Base-by-base conservation (phyloP, 2,797 vertebrate species). In the Hybognathus amarus region DNA sequence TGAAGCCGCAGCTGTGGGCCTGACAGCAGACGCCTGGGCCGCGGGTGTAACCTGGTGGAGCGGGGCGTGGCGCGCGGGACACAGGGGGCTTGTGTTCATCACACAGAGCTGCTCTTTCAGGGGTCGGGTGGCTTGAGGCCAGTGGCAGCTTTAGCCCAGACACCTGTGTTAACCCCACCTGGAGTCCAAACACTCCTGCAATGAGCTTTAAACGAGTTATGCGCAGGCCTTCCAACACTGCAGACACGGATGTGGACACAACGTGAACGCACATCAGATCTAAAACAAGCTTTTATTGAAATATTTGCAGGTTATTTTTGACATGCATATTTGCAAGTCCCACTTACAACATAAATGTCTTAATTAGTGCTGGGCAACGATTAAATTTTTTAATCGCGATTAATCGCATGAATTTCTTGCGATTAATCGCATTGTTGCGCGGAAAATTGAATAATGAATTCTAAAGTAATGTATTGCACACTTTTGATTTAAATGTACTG, bases 71-170 rank as follows among this genome's bases (percentile, higher is more conserved):
- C 63, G 59, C 66, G 83, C 50, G 56, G 81, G 71, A 84, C 82
- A 90, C 45, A 45, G 33, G 69, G 52, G 82, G 67, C 70, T 83
- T 81, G 87, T 83, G 75, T 83, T 77, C 5, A 36, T 73, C 70
- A 40, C 78, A 91, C 88, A 91, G 87, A 90, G 89, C 79, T 33
- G 45, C 67, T 85, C 87, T 87, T 89, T 90, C 87, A 90, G 78
- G 84, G 84, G 86, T 70, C 1, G 63, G 18, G 45, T 86, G 88
- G 85, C 88, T 13, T 11, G 38, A 27, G 69, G 83, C 87, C 82
- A 82, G 85, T 8, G 52, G 27, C 42, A 10, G 61, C 80, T 42
- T 38, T 36, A 66, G 74, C 77, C 77, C 80, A 33, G 78, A 77
- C 87, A 85, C 87, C 86, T 85, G 84, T 73, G 86, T 61, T 33